Percentiles rank a stretch among this genome's conserved stretches.
These are phyloP conservation scores for Tholera decimalis DNA, from an alignment of 2,888 invertebrate species.

Conservation along the genomic window DNA sequence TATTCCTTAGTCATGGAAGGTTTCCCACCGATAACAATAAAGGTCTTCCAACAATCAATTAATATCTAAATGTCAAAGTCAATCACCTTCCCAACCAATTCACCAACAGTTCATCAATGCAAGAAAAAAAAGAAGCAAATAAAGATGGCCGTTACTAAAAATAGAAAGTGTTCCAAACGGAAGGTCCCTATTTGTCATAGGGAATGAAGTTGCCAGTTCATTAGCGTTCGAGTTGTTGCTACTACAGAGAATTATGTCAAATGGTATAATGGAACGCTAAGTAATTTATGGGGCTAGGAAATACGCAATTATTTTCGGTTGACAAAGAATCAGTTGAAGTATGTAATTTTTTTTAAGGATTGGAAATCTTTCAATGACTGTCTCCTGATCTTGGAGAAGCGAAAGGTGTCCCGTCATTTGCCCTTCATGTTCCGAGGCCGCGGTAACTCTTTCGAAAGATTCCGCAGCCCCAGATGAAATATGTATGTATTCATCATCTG, in stretches of 20 bases:
- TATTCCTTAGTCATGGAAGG: no score
- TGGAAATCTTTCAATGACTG: no score
- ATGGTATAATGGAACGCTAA: constrained; percentile 26
- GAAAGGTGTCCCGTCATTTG: not conserved
- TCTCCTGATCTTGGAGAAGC: no score
- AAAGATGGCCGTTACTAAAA: constrained; percentile 14
- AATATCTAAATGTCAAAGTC: not conserved
- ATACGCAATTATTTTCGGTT: constrained; percentile 26
- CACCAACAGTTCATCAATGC: not conserved
- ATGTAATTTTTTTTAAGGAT: not conserved
- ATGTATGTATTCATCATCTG: no score
- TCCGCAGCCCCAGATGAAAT: no score
- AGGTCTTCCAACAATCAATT: not conserved
- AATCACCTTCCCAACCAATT: not conserved
- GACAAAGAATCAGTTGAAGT: constrained; percentile 5
- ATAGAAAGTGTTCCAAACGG: constrained; percentile 17
- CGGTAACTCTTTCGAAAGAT: no score
- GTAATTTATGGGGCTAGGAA: constrained; percentile 29
- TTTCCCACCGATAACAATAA: no score
- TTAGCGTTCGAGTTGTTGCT: constrained; percentile 39
- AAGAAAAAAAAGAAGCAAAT: not conserved
- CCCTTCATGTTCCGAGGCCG: no score
- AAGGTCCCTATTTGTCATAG: constrained; percentile 47
- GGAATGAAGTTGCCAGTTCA: constrained; percentile 42
- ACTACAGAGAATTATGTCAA: constrained; percentile 34